Evolutionary conservation across 2,797 vertebrate species (phyloP).

Genomic region (Aplochiton taeniatus): DNA sequence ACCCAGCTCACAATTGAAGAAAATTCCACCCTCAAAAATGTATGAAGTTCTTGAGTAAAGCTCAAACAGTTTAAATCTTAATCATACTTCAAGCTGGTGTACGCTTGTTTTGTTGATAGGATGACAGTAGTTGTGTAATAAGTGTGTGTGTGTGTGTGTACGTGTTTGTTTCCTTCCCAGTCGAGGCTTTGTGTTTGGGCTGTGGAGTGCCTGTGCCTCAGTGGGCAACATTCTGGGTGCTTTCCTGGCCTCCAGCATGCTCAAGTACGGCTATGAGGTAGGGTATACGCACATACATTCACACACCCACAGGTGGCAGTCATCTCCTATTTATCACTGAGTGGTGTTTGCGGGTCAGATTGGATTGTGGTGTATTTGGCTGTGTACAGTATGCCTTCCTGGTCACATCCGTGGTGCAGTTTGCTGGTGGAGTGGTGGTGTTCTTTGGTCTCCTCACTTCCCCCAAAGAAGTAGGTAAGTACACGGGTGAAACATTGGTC

Average conservation of each 20-base stretch:
- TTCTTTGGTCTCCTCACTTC: conserved; percentile 94
- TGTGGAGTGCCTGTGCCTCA: conserved; percentile 97
- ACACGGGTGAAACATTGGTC: conserved; percentile 10
- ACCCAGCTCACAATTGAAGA: too few species aligned
- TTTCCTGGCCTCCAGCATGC: conserved; percentile 91
- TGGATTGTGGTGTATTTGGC: not conserved
- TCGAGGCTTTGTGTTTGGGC: conserved; percentile 90
- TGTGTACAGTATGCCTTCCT: conserved; percentile 89
- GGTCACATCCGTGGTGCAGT: conserved; percentile 93
- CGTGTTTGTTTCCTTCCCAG: conserved; percentile 52
- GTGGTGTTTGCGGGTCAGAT: conserved; percentile 4
- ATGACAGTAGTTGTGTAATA: not conserved
- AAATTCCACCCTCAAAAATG: too few species aligned
- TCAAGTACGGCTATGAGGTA: conserved; percentile 95
- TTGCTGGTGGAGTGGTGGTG: conserved; percentile 90
- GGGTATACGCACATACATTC: not conserved
- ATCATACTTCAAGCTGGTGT: conserved; percentile 9
- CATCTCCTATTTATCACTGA: too few species aligned
- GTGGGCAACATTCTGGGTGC: conserved; percentile 98
- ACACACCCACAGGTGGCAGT: not conserved
- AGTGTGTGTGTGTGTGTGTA: conserved; percentile 14
- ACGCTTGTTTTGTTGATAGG: conserved; percentile 6
- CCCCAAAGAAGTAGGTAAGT: conserved; percentile 94
- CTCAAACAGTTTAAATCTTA: too few species aligned
- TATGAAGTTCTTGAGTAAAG: too few species aligned